Evolutionary conservation across 2,113 vertebrate species (phyloP), one percentile per base, ranked within the genome.

Genomic region (Thamnophis sirtalis): DNA sequence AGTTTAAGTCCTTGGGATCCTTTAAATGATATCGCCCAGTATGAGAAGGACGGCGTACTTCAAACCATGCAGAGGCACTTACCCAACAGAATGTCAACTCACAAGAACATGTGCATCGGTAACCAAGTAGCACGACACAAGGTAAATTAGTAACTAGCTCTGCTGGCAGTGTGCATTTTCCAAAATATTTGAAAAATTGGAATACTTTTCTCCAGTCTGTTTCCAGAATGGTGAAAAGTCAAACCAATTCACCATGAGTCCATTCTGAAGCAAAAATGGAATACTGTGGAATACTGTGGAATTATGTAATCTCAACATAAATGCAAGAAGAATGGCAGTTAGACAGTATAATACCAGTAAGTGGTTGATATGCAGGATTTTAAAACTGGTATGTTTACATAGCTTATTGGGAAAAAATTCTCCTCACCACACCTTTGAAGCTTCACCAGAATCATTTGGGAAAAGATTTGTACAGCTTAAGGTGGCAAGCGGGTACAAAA

Each of bases 1-100:
- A 99, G 99, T 94, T 94, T 91, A 50, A 98, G 97, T 15, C 98
- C 99, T 3, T 99, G 99, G 99, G 98, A 99, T 95, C 97, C 98
- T 21, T 96, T 98, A 89, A 95, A 93, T 1, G 98, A 98, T 95
- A 95, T 99, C 58, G 96, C 97, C 68, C 98, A 99, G 93, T 99
- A 98, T 96, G 99, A 99, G 96, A 98, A 99, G 96, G 98, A 99
- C 0, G 98, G 99, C 7, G 93, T 99, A 91, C 97, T 99, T 91
- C 98, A 98, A 96, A 99, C 99, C 11, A 97, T 98, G 93, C 97
- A 97, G 94, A 98, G 97, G 93, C 96, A 96, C 15, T 96, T 96
- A 91, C 33, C 96, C 85, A 95, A 95, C 22, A 95, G 96, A 96
- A 94, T 96, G 94, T 94, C 96, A 89, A 94, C 96, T 96, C 97